phyloP scores from a whole-genome alignment of 2,797 vertebrate species.

The Lophura swinhoii region DNA sequence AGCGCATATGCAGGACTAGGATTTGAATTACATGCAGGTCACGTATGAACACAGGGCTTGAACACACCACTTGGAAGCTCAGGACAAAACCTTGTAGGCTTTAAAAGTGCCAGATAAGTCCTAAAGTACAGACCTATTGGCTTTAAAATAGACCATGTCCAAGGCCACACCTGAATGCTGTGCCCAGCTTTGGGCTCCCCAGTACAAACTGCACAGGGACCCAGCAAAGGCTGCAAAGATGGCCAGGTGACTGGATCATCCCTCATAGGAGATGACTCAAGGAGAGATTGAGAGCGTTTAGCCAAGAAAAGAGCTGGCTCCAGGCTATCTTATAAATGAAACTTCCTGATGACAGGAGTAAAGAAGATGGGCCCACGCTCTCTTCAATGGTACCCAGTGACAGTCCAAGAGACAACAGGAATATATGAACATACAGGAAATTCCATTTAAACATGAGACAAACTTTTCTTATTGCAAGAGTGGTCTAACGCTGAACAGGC shows the following conservation, averaged over 20 bases:
- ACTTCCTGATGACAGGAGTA: background rate
- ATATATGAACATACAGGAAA: background rate
- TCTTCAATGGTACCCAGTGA: background rate
- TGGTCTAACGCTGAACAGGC: background rate
- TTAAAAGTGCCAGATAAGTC: background rate
- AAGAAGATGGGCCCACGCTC: background rate
- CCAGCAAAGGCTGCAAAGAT: background rate
- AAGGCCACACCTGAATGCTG: background rate
- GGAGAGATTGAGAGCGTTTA: rapidly evolving
- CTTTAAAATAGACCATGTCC: background rate
- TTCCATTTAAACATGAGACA: background rate
- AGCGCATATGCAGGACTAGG: background rate
- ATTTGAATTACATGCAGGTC: background rate
- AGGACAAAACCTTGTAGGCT: background rate
- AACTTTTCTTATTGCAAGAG: background rate
- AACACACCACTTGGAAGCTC: background rate
- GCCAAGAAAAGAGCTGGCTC: background rate
- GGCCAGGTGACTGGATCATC: background rate
- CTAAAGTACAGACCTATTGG: background rate
- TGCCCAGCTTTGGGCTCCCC: background rate
- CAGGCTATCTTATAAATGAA: background rate
- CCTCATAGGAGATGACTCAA: background rate
- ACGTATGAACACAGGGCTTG: background rate
- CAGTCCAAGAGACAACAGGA: background rate
- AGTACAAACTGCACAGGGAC: background rate